Base-by-base conservation (phyloP, 2,888 invertebrate species). In the Temnothorax rugatulus region DNA sequence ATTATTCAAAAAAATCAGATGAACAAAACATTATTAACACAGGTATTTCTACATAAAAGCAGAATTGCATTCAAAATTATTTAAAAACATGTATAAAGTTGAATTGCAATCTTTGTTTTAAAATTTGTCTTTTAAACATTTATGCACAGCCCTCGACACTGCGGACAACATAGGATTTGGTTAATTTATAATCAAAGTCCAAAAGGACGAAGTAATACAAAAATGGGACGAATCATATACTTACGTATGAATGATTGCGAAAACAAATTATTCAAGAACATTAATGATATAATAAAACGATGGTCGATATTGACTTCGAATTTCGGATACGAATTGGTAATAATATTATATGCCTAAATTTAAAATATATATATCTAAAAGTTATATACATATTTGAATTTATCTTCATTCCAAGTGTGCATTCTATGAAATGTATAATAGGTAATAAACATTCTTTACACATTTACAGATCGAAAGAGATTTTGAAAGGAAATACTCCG, bases 241-340 rank as follows among this genome's bases (percentile, higher is more conserved):
- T 59, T 59, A 15, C 59, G 29, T 29, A 7, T 59, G 18, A 2
- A 29, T 29, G 25, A 59, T 59, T 59, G 59, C 59, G 13, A 18
- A 29, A 59, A 29, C 18, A 59, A 59, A 59, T 59, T 59, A 15
- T 59, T 59, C 15, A 59, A 59, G 15, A 59, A 25, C 4, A 59
- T 59, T 15, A 59, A 59, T 29, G 29, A 59, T 59, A 59, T 59
- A 25, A 59, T 15, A 59, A 59, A 25, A 29, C 29, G 15, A 1
- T 59, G 59, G 59, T 59, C 29, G 7, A 59, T 59, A 59, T 59
- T 59, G 29, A 59, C 29, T 59, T 59, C 29, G 59, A 59, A 59
- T 59, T 59, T 29, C 1, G 59, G 59, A 59, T 59, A 59, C 29
- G 29, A 7, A 59, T 7, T 59, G 29, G 59, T 59, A 59, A 59